A percentile compares a stretch with the other conserved stretches of the same genome.
Conservation (phyloP, 2,113 vertebrate species). For the Seriola rivoliana region DNA sequence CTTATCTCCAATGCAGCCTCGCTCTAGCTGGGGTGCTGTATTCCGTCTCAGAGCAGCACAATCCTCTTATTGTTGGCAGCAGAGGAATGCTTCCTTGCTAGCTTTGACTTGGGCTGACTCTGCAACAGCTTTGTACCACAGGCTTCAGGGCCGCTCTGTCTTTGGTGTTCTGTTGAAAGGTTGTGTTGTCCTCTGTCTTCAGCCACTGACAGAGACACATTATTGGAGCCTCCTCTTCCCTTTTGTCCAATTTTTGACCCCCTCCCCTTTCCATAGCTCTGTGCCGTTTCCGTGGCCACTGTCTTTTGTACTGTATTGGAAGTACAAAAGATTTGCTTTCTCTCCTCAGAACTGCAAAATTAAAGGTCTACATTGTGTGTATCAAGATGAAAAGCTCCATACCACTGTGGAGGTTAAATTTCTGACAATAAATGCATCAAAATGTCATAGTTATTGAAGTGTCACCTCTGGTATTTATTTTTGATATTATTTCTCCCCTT, state of each 20-base stretch:
- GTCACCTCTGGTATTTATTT: background rate
- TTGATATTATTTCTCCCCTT: background rate
- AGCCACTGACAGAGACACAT: slow-evolving; percentile 56
- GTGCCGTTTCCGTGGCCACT: slow-evolving; percentile 16
- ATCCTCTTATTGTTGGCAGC: slow-evolving; percentile 56
- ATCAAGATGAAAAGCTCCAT: background rate
- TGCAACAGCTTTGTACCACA: slow-evolving; percentile 51
- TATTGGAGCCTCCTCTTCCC: slow-evolving; percentile 43
- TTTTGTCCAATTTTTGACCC: slow-evolving; percentile 24
- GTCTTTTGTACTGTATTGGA: slow-evolving; percentile 31
- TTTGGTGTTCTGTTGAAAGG: slow-evolving; percentile 44
- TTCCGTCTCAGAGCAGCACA: slow-evolving; percentile 50
- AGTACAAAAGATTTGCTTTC: background rate
- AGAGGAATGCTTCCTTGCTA: slow-evolving; percentile 37
- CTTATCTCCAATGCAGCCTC: slow-evolving; percentile 28
- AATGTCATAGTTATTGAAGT: background rate
- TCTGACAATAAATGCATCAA: background rate
- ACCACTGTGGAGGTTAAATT: background rate
- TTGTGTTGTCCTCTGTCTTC: slow-evolving; percentile 48
- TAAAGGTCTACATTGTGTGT: background rate
- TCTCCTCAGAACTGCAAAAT: background rate
- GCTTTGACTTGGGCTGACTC: slow-evolving; percentile 51
- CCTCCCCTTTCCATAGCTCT: background rate
- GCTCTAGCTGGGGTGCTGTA: slow-evolving; percentile 30
- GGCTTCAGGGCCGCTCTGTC: slow-evolving; percentile 37